These are phyloP conservation scores for Melanotaenia boesemani DNA, from an alignment of 2,797 vertebrate species.

Conservation along the genomic window DNA sequence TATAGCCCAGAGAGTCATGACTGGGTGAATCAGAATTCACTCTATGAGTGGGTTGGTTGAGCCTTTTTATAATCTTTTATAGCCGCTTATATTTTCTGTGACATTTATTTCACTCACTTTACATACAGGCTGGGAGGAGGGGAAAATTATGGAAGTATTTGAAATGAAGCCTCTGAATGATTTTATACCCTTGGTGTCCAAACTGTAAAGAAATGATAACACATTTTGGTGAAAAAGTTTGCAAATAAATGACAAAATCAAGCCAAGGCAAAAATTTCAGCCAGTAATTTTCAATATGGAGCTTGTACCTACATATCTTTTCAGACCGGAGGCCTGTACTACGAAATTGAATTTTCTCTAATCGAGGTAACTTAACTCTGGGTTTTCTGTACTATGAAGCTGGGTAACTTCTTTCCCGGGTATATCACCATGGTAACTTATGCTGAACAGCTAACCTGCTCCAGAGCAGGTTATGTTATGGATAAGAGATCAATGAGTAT, in stretches of 20 bases:
- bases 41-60: conserved; percentile 26
- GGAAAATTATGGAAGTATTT: not conserved
- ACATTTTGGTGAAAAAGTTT: not conserved
- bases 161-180: not conserved
- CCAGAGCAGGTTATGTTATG: too few species aligned
- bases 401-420: too few species aligned
- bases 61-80: conserved; percentile 44
- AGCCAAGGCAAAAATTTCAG: too few species aligned
- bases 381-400: too few species aligned
- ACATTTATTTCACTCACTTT: conserved; percentile 16
- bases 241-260: too few species aligned
- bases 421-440: too few species aligned
- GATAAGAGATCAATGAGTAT: too few species aligned
- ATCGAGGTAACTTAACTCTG: too few species aligned
- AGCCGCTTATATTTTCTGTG: conserved; percentile 39
- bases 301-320: too few species aligned
- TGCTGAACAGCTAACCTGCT: too few species aligned
- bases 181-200: not conserved
- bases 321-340: too few species aligned
- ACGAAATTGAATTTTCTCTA: too few species aligned
- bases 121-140: not conserved
- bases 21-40: conserved; percentile 45
- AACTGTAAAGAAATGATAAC: not conserved
- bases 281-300: not conserved
- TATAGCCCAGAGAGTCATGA: conserved; percentile 29